phyloP scores from a whole-genome alignment of 2,113 vertebrate species.

The sheep (Ovis aries) region DNA sequence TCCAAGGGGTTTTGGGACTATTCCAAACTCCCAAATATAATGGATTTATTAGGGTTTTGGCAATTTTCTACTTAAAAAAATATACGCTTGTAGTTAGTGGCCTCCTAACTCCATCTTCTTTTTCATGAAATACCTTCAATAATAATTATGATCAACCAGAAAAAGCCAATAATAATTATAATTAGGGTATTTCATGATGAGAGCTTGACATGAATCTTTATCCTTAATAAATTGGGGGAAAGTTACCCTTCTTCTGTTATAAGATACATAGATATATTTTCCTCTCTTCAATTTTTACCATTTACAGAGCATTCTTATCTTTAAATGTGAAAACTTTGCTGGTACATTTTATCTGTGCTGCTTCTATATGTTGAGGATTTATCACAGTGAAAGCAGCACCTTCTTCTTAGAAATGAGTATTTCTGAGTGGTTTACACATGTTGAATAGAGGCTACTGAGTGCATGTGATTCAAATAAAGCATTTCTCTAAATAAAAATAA shows the following conservation, averaged over 20 bases:
- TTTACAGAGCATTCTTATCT: background rate
- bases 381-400: background rate
- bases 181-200: background rate
- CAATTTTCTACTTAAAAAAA: background rate
- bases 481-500: conserved; percentile 41
- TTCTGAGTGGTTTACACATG: background rate
- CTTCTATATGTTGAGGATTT: background rate
- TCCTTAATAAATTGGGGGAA: accelerated
- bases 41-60: background rate
- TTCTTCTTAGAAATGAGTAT: background rate
- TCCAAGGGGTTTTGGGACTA: background rate
- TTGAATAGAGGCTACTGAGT: background rate
- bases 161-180: background rate
- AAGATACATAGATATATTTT: background rate
- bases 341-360: background rate
- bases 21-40: background rate
- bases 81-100: background rate
- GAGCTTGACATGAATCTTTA: background rate
- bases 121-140: background rate
- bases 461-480: conserved; percentile 20
- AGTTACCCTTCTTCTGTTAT: background rate
- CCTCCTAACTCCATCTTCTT: background rate
- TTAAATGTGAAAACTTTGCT: background rate
- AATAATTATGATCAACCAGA: background rate
- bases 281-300: background rate